Base-by-base conservation (phyloP, 92 coral and sea anemone genomes). In the Actinostola sp. region DNA sequence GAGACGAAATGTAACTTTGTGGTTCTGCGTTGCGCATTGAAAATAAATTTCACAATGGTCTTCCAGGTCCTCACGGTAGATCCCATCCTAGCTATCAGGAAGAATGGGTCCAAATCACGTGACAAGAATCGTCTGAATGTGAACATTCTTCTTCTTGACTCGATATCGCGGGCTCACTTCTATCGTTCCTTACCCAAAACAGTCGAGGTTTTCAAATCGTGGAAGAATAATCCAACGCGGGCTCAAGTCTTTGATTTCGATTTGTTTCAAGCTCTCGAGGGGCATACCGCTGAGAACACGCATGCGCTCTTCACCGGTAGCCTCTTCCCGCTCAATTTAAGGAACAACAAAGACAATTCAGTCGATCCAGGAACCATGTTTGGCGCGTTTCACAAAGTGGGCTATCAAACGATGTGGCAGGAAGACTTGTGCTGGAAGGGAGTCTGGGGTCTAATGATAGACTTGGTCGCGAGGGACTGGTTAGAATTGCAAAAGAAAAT, bases 131-230 rank as follows among this genome's bases (percentile, higher is more conserved):
- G 66, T 31, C 51, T 90, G 25, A 93, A 93, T 51, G 86, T 93
- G 5, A 90, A 90, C 45, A 77, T 93, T 28, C 55, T 89, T 10
- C 83, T 93, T 11, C 56, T 88, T 23, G 98, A 93, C 39, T 93
- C 98, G 0, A 70, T 90, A 26, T 83, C 96, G 44, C 73, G 98
- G 44, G 89, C 96, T 54, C 98, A 93, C 62, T 93, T 93, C 71
- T 90, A 80, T 67, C 96, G 98, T 41, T 93, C 98, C 15, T 57
- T 93, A 39, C 98, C 93, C 0, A 72, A 80, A 63, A 90, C 98
- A 8, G 62, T 84, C 12, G 76, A 83, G 38, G 48, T 71, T 9
- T 84, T 93, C 59, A 84, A 79, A 39, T 57, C 62, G 14, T 90
- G 90, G 93, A 61, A 68, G 3, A 67, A 63, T 6, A 76, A 81